A percentile compares a stretch with the other conserved stretches of the same genome.
Evolutionary conservation across 2,888 invertebrate species (phyloP).

Genomic region (Drosophila peninsularis): DNA sequence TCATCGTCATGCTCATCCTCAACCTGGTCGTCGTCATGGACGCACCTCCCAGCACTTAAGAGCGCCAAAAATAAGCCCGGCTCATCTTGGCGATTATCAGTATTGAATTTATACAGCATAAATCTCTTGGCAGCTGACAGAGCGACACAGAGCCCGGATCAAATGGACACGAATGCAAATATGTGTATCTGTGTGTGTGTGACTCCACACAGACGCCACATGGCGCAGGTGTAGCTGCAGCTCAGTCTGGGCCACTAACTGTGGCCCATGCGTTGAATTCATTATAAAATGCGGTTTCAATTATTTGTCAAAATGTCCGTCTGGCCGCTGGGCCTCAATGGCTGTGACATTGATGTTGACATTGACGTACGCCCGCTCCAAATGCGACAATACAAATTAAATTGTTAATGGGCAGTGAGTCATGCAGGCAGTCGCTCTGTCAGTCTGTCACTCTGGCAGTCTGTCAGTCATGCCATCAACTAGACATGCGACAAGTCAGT

Average conservation of each 20-base stretch:
- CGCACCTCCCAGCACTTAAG: conserved; percentile 66
- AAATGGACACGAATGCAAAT: conserved; percentile 2
- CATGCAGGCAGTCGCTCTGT: conserved; percentile 11
- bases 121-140: conserved; percentile 51
- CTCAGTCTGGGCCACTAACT: conserved; percentile 16
- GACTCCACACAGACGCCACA: neutral
- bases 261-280: conserved; percentile 48
- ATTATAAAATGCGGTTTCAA: conserved; percentile 72
- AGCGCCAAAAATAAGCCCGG: conserved; percentile 69
- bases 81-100: conserved; percentile 64
- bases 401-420: conserved; percentile 74
- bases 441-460: conserved; percentile 23
- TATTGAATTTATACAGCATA: conserved; percentile 61
- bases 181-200: neutral
- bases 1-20: conserved; percentile 19
- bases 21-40: conserved; percentile 17
- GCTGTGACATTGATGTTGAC: conserved; percentile 72
- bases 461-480: conserved; percentile 13
- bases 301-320: conserved; percentile 70
- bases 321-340: conserved; percentile 34
- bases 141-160: conserved; percentile 17
- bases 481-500: conserved; percentile 11
- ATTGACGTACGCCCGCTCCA: conserved; percentile 50
- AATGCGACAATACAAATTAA: conserved; percentile 73
- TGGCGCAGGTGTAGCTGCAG: conserved; percentile 27